phyloP scores from a whole-genome alignment of 2,113 vertebrate genomes.

The Amphiprion percula region DNA sequence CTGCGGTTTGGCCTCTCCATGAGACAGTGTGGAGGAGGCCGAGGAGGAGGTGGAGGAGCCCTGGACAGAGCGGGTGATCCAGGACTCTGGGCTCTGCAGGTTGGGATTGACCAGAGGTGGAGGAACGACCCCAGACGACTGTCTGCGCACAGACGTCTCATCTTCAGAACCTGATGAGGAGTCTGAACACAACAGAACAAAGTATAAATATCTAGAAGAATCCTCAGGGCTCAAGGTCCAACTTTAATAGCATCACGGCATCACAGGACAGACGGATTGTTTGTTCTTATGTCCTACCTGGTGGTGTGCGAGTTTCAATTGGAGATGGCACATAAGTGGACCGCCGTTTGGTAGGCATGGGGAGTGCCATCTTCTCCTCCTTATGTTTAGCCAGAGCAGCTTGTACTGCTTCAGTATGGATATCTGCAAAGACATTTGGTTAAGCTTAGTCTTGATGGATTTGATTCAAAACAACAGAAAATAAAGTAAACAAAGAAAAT shows the following conservation, averaged over 20 bases:
- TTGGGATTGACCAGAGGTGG: slow-evolving; percentile 85
- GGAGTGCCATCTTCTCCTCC: slow-evolving; percentile 98
- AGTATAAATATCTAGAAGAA: background rate
- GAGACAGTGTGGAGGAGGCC: slow-evolving; percentile 97
- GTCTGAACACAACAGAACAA: slow-evolving; percentile 84
- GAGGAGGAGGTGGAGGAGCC: slow-evolving; percentile 99
- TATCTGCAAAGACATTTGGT: slow-evolving; percentile 78
- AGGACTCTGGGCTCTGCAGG: slow-evolving; percentile 94
- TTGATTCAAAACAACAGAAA: background rate
- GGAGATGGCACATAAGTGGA: slow-evolving; percentile 96
- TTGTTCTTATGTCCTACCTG: slow-evolving; percentile 83
- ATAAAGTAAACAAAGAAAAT: slow-evolving; percentile 13
- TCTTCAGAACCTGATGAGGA: slow-evolving; percentile 98
- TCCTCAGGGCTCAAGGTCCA: background rate
- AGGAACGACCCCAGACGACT: slow-evolving; percentile 87
- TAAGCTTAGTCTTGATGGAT: background rate
- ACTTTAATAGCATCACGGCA: background rate
- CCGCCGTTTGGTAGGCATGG: slow-evolving; percentile 96
- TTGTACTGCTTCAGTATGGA: slow-evolving; percentile 96
- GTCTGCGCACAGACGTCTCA: slow-evolving; percentile 90
- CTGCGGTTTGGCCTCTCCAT: slow-evolving; percentile 92
- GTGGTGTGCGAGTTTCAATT: slow-evolving; percentile 92
- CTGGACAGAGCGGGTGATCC: slow-evolving; percentile 96
- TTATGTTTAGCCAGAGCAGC: slow-evolving; percentile 97
- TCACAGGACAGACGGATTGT: background rate